These are phyloP conservation scores for Salticus scenicus DNA, from an alignment of 2,888 invertebrate species.

Conservation along the genomic window DNA sequence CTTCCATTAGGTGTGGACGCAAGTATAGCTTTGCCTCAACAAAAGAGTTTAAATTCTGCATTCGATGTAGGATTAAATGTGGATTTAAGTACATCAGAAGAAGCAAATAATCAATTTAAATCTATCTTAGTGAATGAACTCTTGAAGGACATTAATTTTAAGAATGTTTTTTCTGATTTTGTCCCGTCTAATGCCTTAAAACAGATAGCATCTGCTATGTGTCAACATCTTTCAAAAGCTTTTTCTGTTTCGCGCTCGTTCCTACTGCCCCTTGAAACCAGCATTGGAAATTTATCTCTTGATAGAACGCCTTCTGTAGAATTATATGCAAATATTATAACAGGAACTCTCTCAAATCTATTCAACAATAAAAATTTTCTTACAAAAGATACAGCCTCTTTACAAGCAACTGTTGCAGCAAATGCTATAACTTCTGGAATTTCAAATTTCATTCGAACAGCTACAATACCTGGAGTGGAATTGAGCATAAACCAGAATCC, in stretches of 20 bases:
- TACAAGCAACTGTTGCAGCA: slow-evolving; percentile 42
- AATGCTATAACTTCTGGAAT: slow-evolving; percentile 44
- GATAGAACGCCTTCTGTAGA: slow-evolving; percentile 27
- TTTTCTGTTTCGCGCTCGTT: slow-evolving; percentile 45
- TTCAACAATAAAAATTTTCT: slow-evolving; percentile 20
- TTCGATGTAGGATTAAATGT: neutral
- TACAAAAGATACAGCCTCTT: slow-evolving; percentile 2
- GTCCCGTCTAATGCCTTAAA: slow-evolving; percentile 35
- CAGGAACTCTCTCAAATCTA: slow-evolving; percentile 19
- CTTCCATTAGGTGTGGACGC: neutral
- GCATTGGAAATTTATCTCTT: neutral
- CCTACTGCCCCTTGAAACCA: neutral
- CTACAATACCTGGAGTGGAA: slow-evolving; percentile 46
- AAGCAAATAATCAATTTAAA: slow-evolving; percentile 17
- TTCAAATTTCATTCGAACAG: slow-evolving; percentile 36
- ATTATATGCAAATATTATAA: slow-evolving; percentile 29
- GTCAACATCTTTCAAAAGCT: slow-evolving; percentile 49
- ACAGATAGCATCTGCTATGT: slow-evolving; percentile 29
- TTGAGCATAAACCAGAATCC: slow-evolving; percentile 35
- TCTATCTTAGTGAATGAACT: slow-evolving; percentile 8
- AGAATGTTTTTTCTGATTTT: slow-evolving; percentile 35
- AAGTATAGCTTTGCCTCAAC: no score
- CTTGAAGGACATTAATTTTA: slow-evolving; percentile 32
- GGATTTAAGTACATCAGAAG: neutral
- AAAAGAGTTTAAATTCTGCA: no score